These are phyloP conservation scores for Propithecus deckenii DNA, from an alignment of 2,797 vertebrate species.

Conservation along the genomic window DNA sequence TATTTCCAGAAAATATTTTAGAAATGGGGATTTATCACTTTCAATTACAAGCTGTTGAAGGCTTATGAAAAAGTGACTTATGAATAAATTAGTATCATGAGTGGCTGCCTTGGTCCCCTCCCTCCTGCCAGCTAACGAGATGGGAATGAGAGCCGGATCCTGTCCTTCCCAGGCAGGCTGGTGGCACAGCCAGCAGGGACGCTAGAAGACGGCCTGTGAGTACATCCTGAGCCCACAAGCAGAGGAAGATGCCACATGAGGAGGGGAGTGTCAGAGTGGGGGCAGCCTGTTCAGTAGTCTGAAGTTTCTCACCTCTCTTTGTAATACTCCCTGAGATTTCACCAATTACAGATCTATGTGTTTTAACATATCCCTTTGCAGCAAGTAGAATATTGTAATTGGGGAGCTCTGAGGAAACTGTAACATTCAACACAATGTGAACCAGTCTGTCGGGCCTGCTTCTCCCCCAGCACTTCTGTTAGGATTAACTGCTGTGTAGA, in stretches of 20 bases:
- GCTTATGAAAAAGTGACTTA: neutral
- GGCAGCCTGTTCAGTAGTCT: neutral
- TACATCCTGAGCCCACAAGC: neutral
- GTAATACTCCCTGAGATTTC: neutral
- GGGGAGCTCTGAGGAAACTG: neutral
- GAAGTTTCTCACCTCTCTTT: neutral
- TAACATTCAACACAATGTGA: neutral
- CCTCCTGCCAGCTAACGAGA: neutral
- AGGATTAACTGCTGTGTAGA: neutral
- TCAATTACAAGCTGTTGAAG: neutral
- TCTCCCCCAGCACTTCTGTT: neutral
- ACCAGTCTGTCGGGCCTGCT: neutral
- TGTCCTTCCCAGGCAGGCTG: neutral
- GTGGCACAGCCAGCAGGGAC: neutral
- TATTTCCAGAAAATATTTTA: conserved; percentile 44
- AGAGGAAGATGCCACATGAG: neutral
- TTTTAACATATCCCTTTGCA: neutral
- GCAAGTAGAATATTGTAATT: neutral
- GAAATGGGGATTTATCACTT: conserved; percentile 31
- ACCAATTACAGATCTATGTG: neutral
- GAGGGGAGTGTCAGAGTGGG: neutral
- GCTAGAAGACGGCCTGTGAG: neutral
- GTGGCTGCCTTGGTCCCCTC: neutral
- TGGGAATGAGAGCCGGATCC: neutral
- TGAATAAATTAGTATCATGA: neutral